phyloP scores from a whole-genome alignment of 2,888 invertebrate genomes.

The Eumacrocentrus americanus region DNA sequence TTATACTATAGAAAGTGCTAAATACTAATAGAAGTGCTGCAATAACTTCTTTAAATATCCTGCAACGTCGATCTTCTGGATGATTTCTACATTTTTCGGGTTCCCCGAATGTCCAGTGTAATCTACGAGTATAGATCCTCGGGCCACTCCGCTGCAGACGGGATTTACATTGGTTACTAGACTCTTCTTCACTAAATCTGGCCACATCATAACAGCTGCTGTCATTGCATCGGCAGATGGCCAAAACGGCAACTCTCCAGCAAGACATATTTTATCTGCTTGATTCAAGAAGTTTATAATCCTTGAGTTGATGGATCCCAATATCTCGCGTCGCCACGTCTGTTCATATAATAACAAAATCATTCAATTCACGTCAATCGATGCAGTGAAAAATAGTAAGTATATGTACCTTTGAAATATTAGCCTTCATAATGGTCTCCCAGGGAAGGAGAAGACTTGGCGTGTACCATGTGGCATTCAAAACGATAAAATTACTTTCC shows the following conservation, averaged over 20 bases:
- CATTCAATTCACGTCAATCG: too few species aligned
- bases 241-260: conserved; percentile 40
- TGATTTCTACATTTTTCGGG: conserved; percentile 38
- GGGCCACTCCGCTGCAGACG: conserved; percentile 41
- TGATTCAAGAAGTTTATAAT: conserved; percentile 63
- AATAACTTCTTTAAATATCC: conserved; percentile 32
- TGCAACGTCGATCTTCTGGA: conserved; percentile 30
- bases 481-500: conserved; percentile 65
- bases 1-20: too few species aligned
- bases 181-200: conserved; percentile 35
- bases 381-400: too few species aligned
- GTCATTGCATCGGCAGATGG: conserved; percentile 41
- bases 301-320: conserved; percentile 60
- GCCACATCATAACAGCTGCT: conserved; percentile 43
- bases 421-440: conserved; percentile 56
- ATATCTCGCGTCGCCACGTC: conserved; percentile 64
- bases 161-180: conserved; percentile 38
- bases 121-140: conserved; percentile 45
- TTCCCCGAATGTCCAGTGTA: conserved; percentile 37
- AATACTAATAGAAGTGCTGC: too few species aligned
- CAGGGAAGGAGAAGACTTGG: conserved; percentile 63
- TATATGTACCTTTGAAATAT: conserved; percentile 51
- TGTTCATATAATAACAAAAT: too few species aligned
- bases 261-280: conserved; percentile 57
- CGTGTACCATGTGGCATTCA: conserved; percentile 55